Percentiles rank a stretch among this genome's conserved stretches.
Conservation (phyloP, 2,797 vertebrate genomes). For the Spheniscus humboldti region DNA sequence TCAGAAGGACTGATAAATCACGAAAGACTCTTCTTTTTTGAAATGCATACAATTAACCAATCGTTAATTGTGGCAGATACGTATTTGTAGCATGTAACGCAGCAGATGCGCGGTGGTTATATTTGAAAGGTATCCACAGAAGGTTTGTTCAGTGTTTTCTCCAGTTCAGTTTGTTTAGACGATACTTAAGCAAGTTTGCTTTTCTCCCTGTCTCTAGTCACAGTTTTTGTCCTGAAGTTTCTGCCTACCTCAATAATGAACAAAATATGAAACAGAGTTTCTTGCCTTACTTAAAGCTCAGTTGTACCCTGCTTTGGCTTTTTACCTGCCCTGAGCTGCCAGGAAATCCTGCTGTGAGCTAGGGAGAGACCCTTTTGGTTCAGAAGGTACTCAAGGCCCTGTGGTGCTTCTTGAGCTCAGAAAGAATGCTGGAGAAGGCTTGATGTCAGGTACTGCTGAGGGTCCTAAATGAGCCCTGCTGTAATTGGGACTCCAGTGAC, state of each 20-base stretch:
- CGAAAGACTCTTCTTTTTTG: background rate
- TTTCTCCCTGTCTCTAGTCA: background rate
- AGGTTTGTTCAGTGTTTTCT: background rate
- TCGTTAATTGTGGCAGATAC: background rate
- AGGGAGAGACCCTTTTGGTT: background rate
- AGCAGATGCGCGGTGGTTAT: rapidly evolving
- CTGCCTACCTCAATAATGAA: background rate
- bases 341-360: background rate
- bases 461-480: too few relatives aligned
- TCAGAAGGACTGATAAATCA: background rate
- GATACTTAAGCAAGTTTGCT: background rate
- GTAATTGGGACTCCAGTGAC: rapidly evolving
- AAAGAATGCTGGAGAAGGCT: background rate
- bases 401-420: background rate
- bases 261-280: background rate
- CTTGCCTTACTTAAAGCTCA: background rate
- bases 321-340: background rate
- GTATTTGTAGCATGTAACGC: background rate
- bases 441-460: background rate
- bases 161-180: background rate
- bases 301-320: background rate
- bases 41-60: background rate
- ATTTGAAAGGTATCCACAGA: background rate
- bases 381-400: background rate
- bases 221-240: background rate